Conservation (phyloP, 2,888 invertebrate genomes). For the Yponomeuta sedellus region DNA sequence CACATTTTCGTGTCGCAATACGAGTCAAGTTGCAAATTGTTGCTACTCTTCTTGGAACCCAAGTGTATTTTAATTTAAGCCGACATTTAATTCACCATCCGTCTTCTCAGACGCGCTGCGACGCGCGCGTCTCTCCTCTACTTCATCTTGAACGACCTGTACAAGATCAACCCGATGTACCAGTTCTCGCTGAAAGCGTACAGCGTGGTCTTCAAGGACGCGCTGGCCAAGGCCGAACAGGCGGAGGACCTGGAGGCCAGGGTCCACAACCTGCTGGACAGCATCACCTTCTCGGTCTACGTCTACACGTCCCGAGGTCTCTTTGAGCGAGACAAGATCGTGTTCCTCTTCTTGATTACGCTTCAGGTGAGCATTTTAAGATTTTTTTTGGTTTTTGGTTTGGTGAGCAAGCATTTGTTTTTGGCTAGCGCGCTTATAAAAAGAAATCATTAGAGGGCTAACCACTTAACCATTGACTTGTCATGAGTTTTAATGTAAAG, state of each 20-base stretch:
- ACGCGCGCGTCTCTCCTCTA: slow-evolving; percentile 92
- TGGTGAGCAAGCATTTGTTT: too few species aligned
- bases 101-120: slow-evolving; percentile 81
- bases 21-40: too few species aligned
- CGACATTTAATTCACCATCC: too few species aligned
- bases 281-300: slow-evolving; percentile 90
- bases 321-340: slow-evolving; percentile 94
- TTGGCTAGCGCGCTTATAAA: too few species aligned
- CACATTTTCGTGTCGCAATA: too few species aligned
- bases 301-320: slow-evolving; percentile 93
- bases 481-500: too few species aligned
- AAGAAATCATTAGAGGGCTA: too few species aligned
- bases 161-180: slow-evolving; percentile 95
- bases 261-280: slow-evolving; percentile 87
- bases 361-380: slow-evolving; percentile 79
- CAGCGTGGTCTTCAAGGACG: slow-evolving; percentile 92
- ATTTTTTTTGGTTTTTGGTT: too few species aligned
- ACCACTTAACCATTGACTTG: too few species aligned
- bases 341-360: slow-evolving; percentile 91
- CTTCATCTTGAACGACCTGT: slow-evolving; percentile 93
- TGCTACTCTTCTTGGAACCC: too few species aligned
- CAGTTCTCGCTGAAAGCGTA: slow-evolving; percentile 97
- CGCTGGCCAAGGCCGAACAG: slow-evolving; percentile 81
- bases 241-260: slow-evolving; percentile 83
- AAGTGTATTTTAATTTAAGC: too few species aligned